Conservation (phyloP, 2,113 vertebrate species). For the Collichthys lucidus region DNA sequence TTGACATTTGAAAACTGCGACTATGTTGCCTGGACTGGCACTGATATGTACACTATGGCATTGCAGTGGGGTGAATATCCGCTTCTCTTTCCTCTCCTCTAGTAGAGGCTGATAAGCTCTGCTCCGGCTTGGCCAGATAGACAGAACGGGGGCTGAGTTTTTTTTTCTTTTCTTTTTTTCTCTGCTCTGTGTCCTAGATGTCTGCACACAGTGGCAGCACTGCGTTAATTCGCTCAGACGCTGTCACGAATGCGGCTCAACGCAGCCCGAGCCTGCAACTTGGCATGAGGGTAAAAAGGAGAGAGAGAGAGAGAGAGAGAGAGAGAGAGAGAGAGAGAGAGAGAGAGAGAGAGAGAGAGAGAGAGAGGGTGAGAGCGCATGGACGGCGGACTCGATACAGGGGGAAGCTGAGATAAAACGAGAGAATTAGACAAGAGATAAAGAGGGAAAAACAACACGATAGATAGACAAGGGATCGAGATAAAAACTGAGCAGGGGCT, state of each 20-base stretch:
- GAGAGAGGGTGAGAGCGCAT: neutral
- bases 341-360: constrained; percentile 1
- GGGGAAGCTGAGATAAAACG: constrained; percentile 48
- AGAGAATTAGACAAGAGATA: constrained; percentile 65
- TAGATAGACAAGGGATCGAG: constrained; percentile 41
- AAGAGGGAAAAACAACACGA: constrained; percentile 32
- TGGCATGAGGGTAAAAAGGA: constrained; percentile 50
- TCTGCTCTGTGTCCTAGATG: constrained; percentile 73
- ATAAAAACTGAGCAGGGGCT: constrained; percentile 53
- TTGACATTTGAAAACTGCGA: constrained; percentile 65
- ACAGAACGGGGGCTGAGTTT: constrained; percentile 52
- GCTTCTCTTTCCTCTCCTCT: constrained; percentile 51
- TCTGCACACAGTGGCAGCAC: constrained; percentile 65
- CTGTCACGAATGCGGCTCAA: constrained; percentile 74
- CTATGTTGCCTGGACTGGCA: constrained; percentile 45
- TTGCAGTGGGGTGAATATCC: constrained; percentile 59
- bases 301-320: constrained; percentile 10
- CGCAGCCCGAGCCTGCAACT: constrained; percentile 50
- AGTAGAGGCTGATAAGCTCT: constrained; percentile 66
- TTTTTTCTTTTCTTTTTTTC: neutral
- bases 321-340: constrained; percentile 1
- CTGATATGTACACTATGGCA: constrained; percentile 61
- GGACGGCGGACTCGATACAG: constrained; percentile 16
- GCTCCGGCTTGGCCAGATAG: constrained; percentile 62
- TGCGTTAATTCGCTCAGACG: constrained; percentile 75